Evolutionary conservation across 2,797 vertebrate genomes (phyloP), one percentile per base, ranked within the genome.

Genomic region (Sibirionetta formosa): DNA sequence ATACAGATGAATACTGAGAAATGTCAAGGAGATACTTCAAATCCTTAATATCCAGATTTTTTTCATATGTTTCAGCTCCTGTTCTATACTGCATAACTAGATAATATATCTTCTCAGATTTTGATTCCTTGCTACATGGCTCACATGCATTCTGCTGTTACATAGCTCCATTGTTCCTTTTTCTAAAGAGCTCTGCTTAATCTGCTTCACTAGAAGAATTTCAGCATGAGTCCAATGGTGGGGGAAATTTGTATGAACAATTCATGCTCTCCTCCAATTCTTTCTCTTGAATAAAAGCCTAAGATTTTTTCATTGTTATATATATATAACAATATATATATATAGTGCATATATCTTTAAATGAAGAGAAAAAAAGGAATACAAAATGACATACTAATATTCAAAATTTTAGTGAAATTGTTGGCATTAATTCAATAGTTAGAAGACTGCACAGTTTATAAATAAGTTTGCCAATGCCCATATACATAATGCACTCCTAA

Each of bases 401-500:
- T 72, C 27, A 46, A 82, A 58, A 2, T 14, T 13, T 48, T 64
- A 2, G 56, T 14, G 60, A 88, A 85, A 46, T 11, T 14, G 0
- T 38, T 88, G 23, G 33, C 26, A 60, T 42, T 9, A 35, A 58
- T 81, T 69, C 14, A 63, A 33, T 27, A 53, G 24, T 31, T 73
- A 78, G 24, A 65, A 0, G 4, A 9, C 6, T 81, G 46, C 46
- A 73, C 5, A 11, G 9, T 53, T 84, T 84, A 26, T 29, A 65
- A 61, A 2, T 11, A 57, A n/a, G 7, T 81, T 80, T 89, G 3
- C 5, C 11, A 66, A 50, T 22, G 33, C 15, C 13, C 5, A 5
- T 31, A 24, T 61, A 61, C 13, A 57, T 53, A 23, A 18, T 0
- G 0, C 4, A 40, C 11, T 66, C 7, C 10, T 31, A 7, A 31